phyloP scores from a whole-genome alignment of 2,113 vertebrate species.

The Catharus fuscescens region DNA sequence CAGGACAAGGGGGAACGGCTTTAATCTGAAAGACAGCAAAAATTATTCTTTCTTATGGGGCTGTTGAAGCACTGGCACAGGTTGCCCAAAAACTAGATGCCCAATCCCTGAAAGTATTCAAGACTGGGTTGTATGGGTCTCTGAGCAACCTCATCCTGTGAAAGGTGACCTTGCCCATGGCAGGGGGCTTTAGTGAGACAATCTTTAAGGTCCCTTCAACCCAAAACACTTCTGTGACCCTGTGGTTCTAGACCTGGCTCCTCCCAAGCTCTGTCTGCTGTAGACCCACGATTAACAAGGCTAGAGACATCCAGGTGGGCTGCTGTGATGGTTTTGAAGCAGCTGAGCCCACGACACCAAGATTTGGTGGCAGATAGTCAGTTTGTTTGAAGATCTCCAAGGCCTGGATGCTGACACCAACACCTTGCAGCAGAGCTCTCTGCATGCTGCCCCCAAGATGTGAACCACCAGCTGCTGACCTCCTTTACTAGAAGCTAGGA shows the following conservation, averaged over 20 bases:
- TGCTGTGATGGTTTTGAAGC: fast-evolving
- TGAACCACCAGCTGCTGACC: background rate
- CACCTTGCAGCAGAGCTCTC: background rate
- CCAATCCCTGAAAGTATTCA: background rate
- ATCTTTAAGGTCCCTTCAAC: background rate
- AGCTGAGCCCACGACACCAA: background rate
- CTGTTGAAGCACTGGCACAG: background rate
- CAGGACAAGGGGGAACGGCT: too few relatives aligned
- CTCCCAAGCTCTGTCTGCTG: fast-evolving
- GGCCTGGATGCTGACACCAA: background rate
- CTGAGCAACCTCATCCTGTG: too few relatives aligned
- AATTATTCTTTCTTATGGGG: background rate
- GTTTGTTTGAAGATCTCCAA: background rate
- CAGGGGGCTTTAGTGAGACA: fast-evolving
- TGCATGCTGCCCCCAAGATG: background rate
- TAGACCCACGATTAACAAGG: background rate
- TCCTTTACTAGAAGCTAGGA: background rate
- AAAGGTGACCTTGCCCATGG: background rate
- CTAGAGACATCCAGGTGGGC: background rate
- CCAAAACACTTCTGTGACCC: background rate
- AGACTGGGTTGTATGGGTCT: too few relatives aligned
- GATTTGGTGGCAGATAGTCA: background rate
- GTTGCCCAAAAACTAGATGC: background rate
- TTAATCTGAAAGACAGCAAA: background rate
- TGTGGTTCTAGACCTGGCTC: background rate